Evolutionary conservation across 2,888 invertebrate genomes (phyloP).

Genomic region (Mesorhabditis sp.): DNA sequence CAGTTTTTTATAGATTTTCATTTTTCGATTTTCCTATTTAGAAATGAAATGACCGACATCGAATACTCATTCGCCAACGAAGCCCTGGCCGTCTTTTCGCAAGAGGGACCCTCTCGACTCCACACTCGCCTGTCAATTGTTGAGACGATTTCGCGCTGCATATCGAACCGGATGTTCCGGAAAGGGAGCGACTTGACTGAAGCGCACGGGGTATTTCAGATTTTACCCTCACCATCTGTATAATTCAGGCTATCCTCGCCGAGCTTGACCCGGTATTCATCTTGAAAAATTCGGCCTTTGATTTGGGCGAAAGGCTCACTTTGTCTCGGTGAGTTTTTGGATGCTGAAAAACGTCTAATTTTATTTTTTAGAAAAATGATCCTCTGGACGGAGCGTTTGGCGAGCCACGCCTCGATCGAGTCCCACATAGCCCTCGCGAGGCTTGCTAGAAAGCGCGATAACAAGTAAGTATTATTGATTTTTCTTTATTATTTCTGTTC

Average conservation of each 20-base stretch:
- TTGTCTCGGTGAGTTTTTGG: not conserved
- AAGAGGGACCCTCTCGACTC: not conserved
- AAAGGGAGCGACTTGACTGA: not conserved
- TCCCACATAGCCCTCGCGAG: not conserved
- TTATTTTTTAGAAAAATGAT: not conserved
- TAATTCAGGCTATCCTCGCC: not conserved
- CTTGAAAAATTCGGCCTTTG: not conserved
- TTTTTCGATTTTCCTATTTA: not conserved
- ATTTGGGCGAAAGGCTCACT: not conserved
- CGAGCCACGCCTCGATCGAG: not conserved
- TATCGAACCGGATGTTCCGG: not conserved
- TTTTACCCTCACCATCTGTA: no score
- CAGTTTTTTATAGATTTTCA: no score
- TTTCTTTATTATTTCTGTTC: not conserved
- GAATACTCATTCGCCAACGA: not conserved
- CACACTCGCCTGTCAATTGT: not conserved
- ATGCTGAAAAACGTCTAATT: not conserved
- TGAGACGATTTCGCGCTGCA: not conserved
- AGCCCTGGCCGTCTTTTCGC: not conserved
- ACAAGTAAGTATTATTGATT: not conserved
- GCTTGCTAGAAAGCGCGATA: not conserved
- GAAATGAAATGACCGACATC: not conserved
- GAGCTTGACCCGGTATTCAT: not conserved
- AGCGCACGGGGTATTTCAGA: not conserved
- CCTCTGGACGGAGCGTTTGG: constrained; percentile 1